Percentiles rank a stretch among this genome's conserved stretches.
These are phyloP conservation scores for Neosilurus mollespiculum DNA, from an alignment of 2,797 vertebrate species.

Conservation along the genomic window DNA sequence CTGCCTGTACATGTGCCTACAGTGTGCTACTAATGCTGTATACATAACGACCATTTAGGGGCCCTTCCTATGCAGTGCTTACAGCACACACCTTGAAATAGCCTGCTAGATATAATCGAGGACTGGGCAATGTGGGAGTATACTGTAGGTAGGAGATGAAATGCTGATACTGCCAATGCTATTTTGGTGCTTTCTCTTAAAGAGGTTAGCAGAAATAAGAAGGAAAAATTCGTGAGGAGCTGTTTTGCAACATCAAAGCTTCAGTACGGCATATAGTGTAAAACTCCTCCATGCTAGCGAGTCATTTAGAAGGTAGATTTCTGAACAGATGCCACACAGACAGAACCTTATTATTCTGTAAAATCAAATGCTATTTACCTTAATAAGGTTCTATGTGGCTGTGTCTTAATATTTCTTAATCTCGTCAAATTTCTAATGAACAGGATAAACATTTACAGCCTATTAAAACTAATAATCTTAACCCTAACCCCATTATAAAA, in stretches of 20 bases:
- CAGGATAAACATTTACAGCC: background rate
- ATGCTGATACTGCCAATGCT: constrained; percentile 22
- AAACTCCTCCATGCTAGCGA: background rate
- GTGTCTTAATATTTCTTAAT: background rate
- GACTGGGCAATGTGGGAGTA: background rate
- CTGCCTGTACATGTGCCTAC: constrained; percentile 38
- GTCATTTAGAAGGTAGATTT: background rate
- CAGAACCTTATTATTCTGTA: background rate
- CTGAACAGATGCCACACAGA: too few species aligned
- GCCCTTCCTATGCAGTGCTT: constrained; percentile 20
- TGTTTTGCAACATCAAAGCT: background rate
- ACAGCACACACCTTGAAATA: constrained; percentile 22
- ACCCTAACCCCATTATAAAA: too few species aligned
- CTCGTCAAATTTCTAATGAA: background rate
- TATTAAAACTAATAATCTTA: too few species aligned
- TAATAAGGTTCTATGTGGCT: background rate
- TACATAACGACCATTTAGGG: constrained; percentile 37
- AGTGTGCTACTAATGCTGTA: constrained; percentile 33
- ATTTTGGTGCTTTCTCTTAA: constrained; percentile 15
- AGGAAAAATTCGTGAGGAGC: background rate
- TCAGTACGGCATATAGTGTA: background rate
- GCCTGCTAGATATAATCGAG: constrained; percentile 13
- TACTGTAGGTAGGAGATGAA: constrained; percentile 13
- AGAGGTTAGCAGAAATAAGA: constrained; percentile 6
- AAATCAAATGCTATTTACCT: background rate